phyloP scores from a whole-genome alignment of 2,797 vertebrate genomes.

The Phrynocephalus vlangalii region DNA sequence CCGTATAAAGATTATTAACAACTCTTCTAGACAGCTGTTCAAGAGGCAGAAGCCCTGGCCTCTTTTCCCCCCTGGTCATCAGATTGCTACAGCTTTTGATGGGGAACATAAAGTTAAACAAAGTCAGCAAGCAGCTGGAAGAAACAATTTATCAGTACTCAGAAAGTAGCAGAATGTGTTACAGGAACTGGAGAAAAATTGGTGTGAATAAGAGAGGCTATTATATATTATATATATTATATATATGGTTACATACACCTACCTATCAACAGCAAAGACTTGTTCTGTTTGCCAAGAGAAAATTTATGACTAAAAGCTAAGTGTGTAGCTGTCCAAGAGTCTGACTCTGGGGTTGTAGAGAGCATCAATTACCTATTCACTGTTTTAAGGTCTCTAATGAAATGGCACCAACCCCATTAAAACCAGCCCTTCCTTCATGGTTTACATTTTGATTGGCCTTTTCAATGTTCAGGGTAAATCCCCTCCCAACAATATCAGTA shows the following conservation, averaged over 20 bases:
- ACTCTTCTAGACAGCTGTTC: background rate
- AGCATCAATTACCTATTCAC: slow-evolving; percentile 4
- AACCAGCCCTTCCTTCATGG: background rate
- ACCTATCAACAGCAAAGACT: background rate
- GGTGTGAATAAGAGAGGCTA: no score
- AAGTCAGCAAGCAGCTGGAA: background rate
- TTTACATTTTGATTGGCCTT: slow-evolving; percentile 27
- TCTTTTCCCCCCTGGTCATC: background rate
- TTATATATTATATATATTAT: background rate
- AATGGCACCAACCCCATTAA: background rate
- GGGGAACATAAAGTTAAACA: background rate
- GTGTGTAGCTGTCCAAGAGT: background rate
- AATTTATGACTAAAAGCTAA: background rate
- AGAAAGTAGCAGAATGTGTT: background rate
- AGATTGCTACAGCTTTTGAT: background rate
- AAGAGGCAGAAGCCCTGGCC: background rate
- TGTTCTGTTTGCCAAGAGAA: background rate
- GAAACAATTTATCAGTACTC: background rate
- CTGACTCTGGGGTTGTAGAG: background rate
- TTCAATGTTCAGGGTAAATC: background rate
- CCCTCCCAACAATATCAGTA: background rate
- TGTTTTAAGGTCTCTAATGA: slow-evolving; percentile 14
- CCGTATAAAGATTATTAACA: no score
- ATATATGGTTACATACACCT: background rate
- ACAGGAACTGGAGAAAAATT: background rate